Percentiles rank a stretch among this genome's conserved stretches.
phyloP scores from a whole-genome alignment of 2,797 vertebrate species.

The Gambelia wislizenii region DNA sequence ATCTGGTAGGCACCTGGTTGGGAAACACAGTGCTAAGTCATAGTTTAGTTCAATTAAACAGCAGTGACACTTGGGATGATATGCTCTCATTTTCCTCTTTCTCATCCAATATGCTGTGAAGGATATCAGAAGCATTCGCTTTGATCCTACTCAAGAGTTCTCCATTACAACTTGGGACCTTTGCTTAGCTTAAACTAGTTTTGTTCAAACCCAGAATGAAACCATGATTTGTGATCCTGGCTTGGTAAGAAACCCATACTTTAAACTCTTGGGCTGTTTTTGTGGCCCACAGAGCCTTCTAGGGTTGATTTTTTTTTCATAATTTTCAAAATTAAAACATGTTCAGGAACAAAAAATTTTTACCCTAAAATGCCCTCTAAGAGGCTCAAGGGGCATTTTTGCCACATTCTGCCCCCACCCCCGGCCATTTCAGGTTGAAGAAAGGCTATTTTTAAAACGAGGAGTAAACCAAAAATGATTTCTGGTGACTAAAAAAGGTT shows the following conservation, averaged over 20 bases:
- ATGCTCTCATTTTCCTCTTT: background rate
- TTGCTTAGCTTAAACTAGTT: background rate
- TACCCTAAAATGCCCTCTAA: no score
- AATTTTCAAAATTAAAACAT: no score
- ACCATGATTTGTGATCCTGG: background rate
- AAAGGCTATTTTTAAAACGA: no score
- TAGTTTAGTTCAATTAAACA: background rate
- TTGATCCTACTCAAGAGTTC: background rate
- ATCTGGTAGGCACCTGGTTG: background rate
- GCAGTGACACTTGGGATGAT: background rate
- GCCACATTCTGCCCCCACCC: no score
- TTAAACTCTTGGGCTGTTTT: no score
- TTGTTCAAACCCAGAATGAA: background rate
- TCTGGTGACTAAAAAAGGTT: no score
- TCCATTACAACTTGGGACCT: background rate
- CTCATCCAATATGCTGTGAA: background rate
- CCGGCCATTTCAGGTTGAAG: no score
- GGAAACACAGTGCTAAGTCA: background rate
- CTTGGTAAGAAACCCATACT: background rate
- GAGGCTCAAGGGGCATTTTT: no score
- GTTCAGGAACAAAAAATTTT: no score
- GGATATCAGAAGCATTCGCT: background rate
- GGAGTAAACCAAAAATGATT: no score
- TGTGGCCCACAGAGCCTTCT: no score
- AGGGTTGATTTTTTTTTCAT: no score